Conservation (phyloP, 2,888 invertebrate genomes). For the Machimus rusticus region DNA sequence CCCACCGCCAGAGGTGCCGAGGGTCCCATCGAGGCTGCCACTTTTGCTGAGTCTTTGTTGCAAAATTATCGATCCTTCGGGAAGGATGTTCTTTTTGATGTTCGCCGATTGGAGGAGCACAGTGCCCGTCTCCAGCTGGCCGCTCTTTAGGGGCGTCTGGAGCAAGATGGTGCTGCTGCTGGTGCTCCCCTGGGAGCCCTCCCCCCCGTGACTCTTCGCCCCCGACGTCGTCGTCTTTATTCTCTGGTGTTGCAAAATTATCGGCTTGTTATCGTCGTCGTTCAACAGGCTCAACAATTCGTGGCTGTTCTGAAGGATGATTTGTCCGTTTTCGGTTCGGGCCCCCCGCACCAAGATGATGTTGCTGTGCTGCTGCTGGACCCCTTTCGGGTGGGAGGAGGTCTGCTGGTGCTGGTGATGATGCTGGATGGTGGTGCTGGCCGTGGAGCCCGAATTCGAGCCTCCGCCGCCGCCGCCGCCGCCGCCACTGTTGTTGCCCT, state of each 20-base stretch:
- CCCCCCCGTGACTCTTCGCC: conserved; percentile 43
- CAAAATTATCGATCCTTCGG: conserved; percentile 50
- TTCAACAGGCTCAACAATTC: conserved; percentile 62
- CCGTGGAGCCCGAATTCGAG: conserved; percentile 37
- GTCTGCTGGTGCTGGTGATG: conserved; percentile 52
- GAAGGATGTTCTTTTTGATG: conserved; percentile 48
- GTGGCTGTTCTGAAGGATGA: conserved; percentile 63
- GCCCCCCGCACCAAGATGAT: conserved; percentile 62
- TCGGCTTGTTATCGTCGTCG: conserved; percentile 56
- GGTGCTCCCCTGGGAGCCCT: conserved; percentile 45
- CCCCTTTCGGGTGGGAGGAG: conserved; percentile 41
- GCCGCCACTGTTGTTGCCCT: conserved; percentile 12
- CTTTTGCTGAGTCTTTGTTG: conserved; percentile 49
- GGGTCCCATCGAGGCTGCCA: conserved; percentile 44
- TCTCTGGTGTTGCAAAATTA: conserved; percentile 55
- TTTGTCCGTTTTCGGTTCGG: conserved; percentile 63
- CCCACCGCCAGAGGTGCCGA: conserved; percentile 53
- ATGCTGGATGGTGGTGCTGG: conserved; percentile 52
- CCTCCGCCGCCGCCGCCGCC: conserved; percentile 28
- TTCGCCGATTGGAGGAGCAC: conserved; percentile 47
- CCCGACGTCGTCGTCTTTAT: conserved; percentile 50
- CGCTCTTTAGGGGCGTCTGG: conserved; percentile 62
- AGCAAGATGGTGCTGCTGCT: conserved; percentile 55
- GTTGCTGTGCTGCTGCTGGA: conserved; percentile 55
- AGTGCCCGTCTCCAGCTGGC: conserved; percentile 56